Evolutionary conservation across 1,140 invertebrate genomes (phyloP), one percentile per base, ranked within the genome.

Genomic region (Pseudoatta argentina): DNA sequence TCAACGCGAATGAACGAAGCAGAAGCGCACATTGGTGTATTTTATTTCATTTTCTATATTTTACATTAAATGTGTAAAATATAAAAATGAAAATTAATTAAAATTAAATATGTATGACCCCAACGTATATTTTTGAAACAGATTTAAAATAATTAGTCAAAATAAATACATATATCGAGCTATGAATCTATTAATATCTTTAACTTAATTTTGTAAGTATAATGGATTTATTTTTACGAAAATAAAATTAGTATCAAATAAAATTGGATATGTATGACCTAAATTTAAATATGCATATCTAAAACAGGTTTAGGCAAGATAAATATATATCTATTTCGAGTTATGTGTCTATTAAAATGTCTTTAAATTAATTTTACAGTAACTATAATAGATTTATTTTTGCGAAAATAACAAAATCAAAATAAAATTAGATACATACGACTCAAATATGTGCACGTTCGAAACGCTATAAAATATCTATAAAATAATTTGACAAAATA

Each of bases 21-120:
- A 57, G 39, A 83, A 73, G 24, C 55, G 44, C 14, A 18, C 55
- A 21, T 61, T 72, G 69, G 34, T 73, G 67, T 73, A 61, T 63
- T 83, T 73, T 51, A 73, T 83, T 83, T 73, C 12, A n/a, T 83
- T 24, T n/a, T n/a, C 55, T n/a, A 16, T 44, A 44, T 44, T 44
- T 44, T 44, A 44, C 39, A 44, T 44, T 44, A 44, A 44, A 3
- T 44, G 18, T 7, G 24, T 44, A 44, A 69, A 51, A 48, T 59
- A n/a, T 34, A 51, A 83, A 73, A 61, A 51, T 59, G 12, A 59
- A 44, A 44, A 44, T 12, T 10, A 44, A 44, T 10, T 10, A 12
- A 61, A 59, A 27, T 61, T 10, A 55, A 21, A 69, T 21, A 30
- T 7, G 2, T 39, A 21, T 24, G 18, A 18, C 2, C 8, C 21